A percentile compares a stretch with the other conserved stretches of the same genome.
phyloP scores from a whole-genome alignment of 1,140 invertebrate genomes.

The Trypoxylus dichotomus region DNA sequence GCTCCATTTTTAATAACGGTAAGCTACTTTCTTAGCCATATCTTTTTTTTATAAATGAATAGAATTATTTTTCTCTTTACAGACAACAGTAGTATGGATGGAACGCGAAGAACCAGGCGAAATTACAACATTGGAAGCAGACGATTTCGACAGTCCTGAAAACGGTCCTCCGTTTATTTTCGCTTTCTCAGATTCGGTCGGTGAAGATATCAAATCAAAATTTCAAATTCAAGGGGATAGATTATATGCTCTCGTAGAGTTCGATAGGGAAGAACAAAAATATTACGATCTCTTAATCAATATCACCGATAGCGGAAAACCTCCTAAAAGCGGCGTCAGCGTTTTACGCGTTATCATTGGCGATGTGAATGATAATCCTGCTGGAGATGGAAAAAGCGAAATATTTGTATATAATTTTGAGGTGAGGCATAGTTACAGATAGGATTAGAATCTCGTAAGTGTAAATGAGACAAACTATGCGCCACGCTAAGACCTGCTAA shows the following conservation, averaged over 20 bases:
- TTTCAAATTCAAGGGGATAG: conserved; percentile 57
- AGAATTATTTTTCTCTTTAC: conserved; percentile 39
- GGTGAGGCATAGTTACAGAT: no score
- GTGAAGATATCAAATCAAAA: conserved; percentile 67
- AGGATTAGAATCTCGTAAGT: no score
- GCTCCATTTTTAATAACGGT: conserved; percentile 80
- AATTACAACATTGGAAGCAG: conserved; percentile 72
- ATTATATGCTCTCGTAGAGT: conserved; percentile 66
- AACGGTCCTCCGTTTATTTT: conserved; percentile 84
- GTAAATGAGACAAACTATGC: no score
- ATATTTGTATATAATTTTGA: conserved; percentile 93
- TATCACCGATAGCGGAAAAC: conserved; percentile 81
- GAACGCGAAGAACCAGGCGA: conserved; percentile 74
- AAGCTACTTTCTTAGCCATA: no score
- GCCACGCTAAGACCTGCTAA: no score
- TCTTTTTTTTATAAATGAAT: no score
- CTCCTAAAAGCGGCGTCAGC: conserved; percentile 71
- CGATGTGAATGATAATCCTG: conserved; percentile 87
- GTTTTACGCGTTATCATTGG: conserved; percentile 85
- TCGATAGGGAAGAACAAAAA: conserved; percentile 89
- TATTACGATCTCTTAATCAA: conserved; percentile 83
- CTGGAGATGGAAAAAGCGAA: conserved; percentile 77
- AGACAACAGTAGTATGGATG: conserved; percentile 75
- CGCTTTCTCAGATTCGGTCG: conserved; percentile 67
- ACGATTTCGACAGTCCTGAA: conserved; percentile 74